Evolutionary conservation across 1,140 invertebrate species (phyloP).

Genomic region (Daktulosphaira vitifoliae): DNA sequence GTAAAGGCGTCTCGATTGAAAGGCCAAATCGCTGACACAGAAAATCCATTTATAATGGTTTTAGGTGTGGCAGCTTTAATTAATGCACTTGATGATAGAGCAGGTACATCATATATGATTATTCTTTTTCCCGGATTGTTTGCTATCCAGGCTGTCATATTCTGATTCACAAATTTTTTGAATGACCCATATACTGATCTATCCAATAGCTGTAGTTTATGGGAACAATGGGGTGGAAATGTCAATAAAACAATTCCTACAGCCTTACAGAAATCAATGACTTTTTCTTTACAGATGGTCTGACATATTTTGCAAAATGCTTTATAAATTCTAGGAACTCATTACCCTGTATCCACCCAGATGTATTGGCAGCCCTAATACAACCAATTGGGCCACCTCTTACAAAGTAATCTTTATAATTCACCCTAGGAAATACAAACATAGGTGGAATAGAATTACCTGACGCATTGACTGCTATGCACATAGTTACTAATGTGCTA

Average conservation of each 20-base stretch:
- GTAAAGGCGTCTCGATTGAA: constrained; percentile 42
- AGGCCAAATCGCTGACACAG: constrained; percentile 40
- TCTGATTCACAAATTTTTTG: constrained; percentile 38
- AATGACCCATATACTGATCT: constrained; percentile 43
- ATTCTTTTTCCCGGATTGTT: constrained; percentile 40
- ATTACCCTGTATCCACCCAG: constrained; percentile 46
- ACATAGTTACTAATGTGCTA: constrained; percentile 42
- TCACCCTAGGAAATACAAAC: constrained; percentile 42
- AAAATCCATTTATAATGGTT: constrained; percentile 40
- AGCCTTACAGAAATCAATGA: constrained; percentile 36
- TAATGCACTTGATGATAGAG: constrained; percentile 34
- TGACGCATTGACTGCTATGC: constrained; percentile 39
- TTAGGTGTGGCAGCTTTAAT: constrained; percentile 37
- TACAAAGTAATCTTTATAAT: constrained; percentile 40
- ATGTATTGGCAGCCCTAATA: constrained; percentile 42
- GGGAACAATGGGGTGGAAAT: constrained; percentile 43
- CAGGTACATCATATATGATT: constrained; percentile 41
- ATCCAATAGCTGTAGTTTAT: constrained; percentile 47
- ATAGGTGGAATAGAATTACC: constrained; percentile 42
- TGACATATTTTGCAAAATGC: constrained; percentile 42
- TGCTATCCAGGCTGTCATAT: constrained; percentile 40
- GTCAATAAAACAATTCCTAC: constrained; percentile 39
- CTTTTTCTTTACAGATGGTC: constrained; percentile 31
- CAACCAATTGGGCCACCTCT: constrained; percentile 42
- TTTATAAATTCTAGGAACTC: constrained; percentile 44